Percentiles rank a stretch among this genome's conserved stretches.
phyloP scores from a whole-genome alignment of 2,888 invertebrate genomes.

The Acanthacorydalis orientalis region DNA sequence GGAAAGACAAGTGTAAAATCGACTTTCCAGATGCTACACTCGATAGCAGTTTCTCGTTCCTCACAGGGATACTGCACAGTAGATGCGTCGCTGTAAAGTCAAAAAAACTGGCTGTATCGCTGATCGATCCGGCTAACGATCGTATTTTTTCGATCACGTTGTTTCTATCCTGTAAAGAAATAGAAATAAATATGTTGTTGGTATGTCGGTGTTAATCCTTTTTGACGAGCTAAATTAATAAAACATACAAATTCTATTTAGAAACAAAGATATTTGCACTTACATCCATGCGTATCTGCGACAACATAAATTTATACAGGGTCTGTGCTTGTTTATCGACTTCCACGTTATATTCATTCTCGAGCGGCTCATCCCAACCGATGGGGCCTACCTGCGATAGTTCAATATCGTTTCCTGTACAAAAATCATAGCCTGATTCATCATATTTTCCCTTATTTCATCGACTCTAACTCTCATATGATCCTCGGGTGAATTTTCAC shows the following conservation, averaged over 20 bases:
- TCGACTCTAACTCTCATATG: no score
- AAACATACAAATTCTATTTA: no score
- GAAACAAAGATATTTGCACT: no score
- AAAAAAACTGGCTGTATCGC: slow-evolving; percentile 30
- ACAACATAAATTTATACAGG: not conserved
- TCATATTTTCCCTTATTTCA: no score
- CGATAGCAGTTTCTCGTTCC: slow-evolving; percentile 78
- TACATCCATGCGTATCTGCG: not conserved
- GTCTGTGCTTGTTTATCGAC: not conserved
- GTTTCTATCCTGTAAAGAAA: slow-evolving; percentile 30
- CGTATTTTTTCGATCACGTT: slow-evolving; percentile 36
- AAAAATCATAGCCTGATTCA: not conserved
- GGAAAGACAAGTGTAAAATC: slow-evolving; percentile 68
- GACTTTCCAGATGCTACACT: slow-evolving; percentile 79
- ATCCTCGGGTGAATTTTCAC: no score
- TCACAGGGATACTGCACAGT: slow-evolving; percentile 48
- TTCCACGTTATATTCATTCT: not conserved
- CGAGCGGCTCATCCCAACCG: slow-evolving; percentile 47
- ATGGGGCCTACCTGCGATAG: slow-evolving; percentile 46
- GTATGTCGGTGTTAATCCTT: no score
- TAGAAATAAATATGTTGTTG: no score
- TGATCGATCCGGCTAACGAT: slow-evolving; percentile 45
- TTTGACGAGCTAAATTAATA: no score
- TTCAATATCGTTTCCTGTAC: slow-evolving; percentile 12
- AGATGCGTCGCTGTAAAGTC: slow-evolving; percentile 58